A percentile compares a stretch with the other conserved stretches of the same genome.
phyloP scores from a whole-genome alignment of 1,140 invertebrate genomes.

The Brachystomella parvula region DNA sequence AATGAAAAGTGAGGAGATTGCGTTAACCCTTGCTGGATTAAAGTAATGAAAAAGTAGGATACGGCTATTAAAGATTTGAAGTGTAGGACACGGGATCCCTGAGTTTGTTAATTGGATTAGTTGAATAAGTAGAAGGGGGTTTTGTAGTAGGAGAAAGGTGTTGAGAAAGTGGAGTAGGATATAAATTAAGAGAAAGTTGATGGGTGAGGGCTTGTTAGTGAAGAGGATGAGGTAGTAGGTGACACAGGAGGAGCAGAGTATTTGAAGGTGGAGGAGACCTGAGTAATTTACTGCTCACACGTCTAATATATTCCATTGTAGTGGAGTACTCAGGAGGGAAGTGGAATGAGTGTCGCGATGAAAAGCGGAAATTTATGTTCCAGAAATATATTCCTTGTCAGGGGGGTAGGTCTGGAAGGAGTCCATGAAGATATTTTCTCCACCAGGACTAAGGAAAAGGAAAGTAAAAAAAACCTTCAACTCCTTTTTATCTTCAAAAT shows the following conservation, averaged over 20 bases:
- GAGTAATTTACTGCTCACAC: not conserved
- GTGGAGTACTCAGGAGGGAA: not conserved
- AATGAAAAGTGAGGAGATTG: too few species aligned
- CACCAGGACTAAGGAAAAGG: not conserved
- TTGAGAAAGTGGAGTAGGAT: not conserved
- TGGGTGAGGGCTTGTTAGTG: not conserved
- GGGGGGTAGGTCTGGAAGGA: too few species aligned
- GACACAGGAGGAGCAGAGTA: not conserved
- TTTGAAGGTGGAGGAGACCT: too few species aligned
- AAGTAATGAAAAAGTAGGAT: not conserved
- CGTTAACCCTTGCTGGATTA: too few species aligned
- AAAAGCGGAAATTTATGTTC: conserved; percentile 1
- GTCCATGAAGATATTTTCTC: conserved; percentile 4
- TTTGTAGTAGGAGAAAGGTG: not conserved
- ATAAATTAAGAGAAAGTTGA: not conserved
- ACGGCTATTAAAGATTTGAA: not conserved
- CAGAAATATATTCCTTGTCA: conserved; percentile 6
- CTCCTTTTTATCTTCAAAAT: conserved; percentile 4
- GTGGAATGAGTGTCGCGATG: not conserved
- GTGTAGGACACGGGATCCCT: not conserved
- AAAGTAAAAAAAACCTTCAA: not conserved
- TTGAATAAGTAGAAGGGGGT: not conserved
- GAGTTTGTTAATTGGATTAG: not conserved
- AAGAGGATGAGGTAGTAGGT: too few species aligned
- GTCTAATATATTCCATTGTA: not conserved